Conservation (phyloP, 2,797 vertebrate genomes). For the Tachyglossus aculeatus region DNA sequence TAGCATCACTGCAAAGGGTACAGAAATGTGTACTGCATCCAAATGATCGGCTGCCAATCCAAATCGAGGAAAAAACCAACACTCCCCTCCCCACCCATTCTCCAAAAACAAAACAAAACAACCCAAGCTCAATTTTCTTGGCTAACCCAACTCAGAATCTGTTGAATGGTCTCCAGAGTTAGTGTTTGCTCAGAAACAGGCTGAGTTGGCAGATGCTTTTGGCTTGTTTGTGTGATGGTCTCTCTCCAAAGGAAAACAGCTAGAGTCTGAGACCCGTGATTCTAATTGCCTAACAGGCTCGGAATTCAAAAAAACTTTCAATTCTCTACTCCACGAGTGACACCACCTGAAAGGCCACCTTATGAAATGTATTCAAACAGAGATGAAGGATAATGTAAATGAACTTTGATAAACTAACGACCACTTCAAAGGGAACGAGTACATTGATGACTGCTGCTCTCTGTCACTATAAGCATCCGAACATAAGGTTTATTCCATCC, state of each 20-base stretch:
- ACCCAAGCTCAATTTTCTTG: neutral
- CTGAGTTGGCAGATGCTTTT: neutral
- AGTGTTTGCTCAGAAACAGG: no score
- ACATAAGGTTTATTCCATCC: neutral
- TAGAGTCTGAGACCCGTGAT: neutral
- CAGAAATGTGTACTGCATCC: no score
- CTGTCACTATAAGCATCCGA: neutral
- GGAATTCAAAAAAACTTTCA: no score
- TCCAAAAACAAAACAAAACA: neutral
- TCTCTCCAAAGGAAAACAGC: neutral
- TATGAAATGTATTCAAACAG: no score
- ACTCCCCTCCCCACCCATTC: neutral
- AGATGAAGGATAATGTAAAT: no score
- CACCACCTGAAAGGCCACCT: no score
- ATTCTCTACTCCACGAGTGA: no score
- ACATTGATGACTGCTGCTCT: neutral
- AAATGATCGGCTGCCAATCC: no score
- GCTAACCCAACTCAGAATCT: conserved; percentile 10
- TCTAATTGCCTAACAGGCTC: no score
- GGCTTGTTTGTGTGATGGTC: neutral
- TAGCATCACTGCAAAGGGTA: no score
- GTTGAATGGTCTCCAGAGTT: conserved; percentile 2
- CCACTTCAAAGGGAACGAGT: neutral
- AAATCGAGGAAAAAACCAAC: no score
- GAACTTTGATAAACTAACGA: no score